Evolutionary conservation across 2,113 vertebrate genomes (phyloP).

Genomic region (Archocentrus centrarchus): DNA sequence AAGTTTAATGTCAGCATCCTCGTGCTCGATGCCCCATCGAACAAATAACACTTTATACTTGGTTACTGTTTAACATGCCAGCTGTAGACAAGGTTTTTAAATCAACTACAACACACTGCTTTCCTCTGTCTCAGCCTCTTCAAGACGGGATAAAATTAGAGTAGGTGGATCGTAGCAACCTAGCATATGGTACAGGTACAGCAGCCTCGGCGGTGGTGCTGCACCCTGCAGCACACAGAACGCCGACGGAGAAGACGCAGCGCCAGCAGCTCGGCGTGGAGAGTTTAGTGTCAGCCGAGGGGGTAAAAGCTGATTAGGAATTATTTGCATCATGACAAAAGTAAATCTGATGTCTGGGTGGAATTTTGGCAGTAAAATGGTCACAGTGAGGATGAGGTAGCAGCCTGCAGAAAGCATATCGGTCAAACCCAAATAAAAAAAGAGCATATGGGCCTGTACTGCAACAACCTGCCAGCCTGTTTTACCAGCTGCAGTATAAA

Average conservation of each 20-base stretch:
- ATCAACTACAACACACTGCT: background rate
- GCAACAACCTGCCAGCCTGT: background rate
- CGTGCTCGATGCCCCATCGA: too few species aligned
- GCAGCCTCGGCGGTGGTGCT: background rate
- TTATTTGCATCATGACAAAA: background rate
- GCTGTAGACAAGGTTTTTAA: too few species aligned
- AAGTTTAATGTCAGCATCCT: fast-evolving
- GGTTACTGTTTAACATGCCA: too few species aligned
- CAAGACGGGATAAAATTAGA: background rate
- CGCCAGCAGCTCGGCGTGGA: fast-evolving
- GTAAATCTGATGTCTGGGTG: background rate
- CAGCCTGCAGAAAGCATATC: background rate
- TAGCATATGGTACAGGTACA: background rate
- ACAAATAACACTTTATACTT: too few species aligned
- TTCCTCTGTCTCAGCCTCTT: background rate
- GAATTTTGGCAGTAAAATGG: background rate
- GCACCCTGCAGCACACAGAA: background rate
- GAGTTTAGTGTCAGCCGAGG: background rate
- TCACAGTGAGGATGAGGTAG: fast-evolving
- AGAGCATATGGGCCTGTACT: fast-evolving
- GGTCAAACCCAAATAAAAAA: fast-evolving
- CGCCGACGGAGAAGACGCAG: fast-evolving
- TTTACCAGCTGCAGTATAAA: background rate
- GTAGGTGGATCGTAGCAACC: background rate
- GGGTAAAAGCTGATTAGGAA: background rate